These are phyloP conservation scores for Lysiphlebus fabarum DNA, from an alignment of 1,140 invertebrate genomes.

Conservation along the genomic window DNA sequence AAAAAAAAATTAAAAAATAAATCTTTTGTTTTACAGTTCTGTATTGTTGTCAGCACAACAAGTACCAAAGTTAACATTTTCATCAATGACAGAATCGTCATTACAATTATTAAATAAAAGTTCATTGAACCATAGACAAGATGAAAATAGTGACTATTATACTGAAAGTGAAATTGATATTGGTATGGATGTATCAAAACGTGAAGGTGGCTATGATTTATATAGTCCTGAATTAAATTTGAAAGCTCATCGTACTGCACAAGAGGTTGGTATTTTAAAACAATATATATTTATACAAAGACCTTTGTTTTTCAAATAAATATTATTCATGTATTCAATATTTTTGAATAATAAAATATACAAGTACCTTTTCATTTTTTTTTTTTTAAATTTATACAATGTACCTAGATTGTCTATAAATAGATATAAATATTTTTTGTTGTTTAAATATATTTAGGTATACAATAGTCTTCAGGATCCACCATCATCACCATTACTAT, in stretches of 20 bases:
- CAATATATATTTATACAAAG: background rate
- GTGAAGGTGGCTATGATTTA: slow-evolving; percentile 39
- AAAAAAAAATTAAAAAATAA: background rate
- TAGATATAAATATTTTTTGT: no score
- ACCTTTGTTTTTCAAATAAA: background rate
- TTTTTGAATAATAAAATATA: background rate
- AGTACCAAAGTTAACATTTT: slow-evolving; percentile 39
- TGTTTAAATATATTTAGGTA: slow-evolving; percentile 43
- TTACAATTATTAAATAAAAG: slow-evolving; percentile 26
- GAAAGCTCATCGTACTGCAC: slow-evolving; percentile 50
- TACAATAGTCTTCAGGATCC: slow-evolving; percentile 52
- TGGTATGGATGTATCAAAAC: slow-evolving; percentile 33
- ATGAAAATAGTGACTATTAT: slow-evolving; percentile 36
- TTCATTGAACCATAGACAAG: slow-evolving; percentile 29
- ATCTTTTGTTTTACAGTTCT: slow-evolving; percentile 33
- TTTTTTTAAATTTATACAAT: background rate
- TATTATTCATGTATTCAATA: no score
- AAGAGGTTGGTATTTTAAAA: slow-evolving; percentile 36
- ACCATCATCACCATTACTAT: slow-evolving; percentile 43
- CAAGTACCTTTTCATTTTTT: background rate
- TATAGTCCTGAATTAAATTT: slow-evolving; percentile 52
- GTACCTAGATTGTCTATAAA: no score
- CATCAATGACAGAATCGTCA: slow-evolving; percentile 27
- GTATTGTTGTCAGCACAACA: slow-evolving; percentile 44
- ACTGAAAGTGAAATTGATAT: slow-evolving; percentile 36